These are phyloP conservation scores for Cromileptes altivelis DNA, from an alignment of 2,113 vertebrate species.

Conservation along the genomic window DNA sequence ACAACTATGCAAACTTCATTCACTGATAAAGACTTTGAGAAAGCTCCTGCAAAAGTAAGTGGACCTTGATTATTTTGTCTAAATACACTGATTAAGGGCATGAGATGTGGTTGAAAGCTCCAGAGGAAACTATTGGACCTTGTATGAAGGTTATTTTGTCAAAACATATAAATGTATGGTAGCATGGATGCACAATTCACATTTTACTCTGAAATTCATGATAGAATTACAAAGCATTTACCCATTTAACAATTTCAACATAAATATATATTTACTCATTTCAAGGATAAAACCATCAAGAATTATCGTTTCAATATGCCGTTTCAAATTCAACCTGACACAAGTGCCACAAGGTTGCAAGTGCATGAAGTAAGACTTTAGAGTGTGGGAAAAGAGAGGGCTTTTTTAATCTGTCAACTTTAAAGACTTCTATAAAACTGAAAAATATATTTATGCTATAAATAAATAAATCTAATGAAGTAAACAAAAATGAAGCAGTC, in stretches of 20 bases:
- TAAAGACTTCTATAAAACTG: neutral
- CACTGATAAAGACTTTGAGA: too few species aligned
- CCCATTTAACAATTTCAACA: neutral
- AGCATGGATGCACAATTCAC: neutral
- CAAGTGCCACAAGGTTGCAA: neutral
- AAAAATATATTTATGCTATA: constrained; percentile 5
- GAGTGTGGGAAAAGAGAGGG: neutral
- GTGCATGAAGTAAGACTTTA: neutral
- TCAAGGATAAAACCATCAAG: neutral
- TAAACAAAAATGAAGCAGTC: constrained; percentile 24
- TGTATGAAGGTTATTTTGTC: too few species aligned
- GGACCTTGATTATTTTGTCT: neutral
- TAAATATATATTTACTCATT: neutral
- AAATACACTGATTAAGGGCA: neutral
- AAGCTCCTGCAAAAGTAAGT: neutral
- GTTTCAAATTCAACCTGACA: neutral
- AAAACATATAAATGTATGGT: too few species aligned
- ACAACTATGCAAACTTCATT: too few species aligned
- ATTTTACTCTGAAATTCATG: neutral
- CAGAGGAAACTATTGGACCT: too few species aligned
- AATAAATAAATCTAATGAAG: constrained; percentile 11
- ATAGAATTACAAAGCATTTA: neutral
- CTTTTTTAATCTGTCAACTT: neutral
- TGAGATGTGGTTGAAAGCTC: neutral
- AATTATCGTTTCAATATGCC: neutral